Base-by-base conservation (phyloP, 2,888 invertebrate genomes). In the Drymonia ruficornis region DNA sequence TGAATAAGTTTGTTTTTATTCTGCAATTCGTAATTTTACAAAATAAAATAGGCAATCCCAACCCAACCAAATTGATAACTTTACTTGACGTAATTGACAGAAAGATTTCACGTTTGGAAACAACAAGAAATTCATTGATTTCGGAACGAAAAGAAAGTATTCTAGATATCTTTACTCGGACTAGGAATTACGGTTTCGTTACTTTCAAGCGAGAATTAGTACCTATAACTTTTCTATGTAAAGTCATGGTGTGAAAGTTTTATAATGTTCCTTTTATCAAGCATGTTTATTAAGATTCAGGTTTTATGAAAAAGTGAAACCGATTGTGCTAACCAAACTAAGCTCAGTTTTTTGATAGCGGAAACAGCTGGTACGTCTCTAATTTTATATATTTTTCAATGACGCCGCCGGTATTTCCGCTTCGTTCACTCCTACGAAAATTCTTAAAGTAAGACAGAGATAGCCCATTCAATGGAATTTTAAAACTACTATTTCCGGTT, bases 281-380 rank as follows among this genome's bases (percentile, higher is more conserved):
- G 23, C 23, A n/a, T n/a, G n/a, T n/a, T n/a, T n/a, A n/a, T n/a
- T n/a, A n/a, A n/a, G n/a, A n/a, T n/a, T n/a, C n/a, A n/a, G 23
- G 23, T 23, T 23, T 9, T 31, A 31, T 31, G 31, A 11, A 31
- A 31, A 31, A 11, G 1, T 31, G 11, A 3, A 31, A 31, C 11
- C 11, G 11, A n/a, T n/a, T n/a, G n/a, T n/a, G n/a, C n/a, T n/a
- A n/a, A n/a, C n/a, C n/a, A n/a, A n/a, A n/a, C n/a, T n/a, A n/a
- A n/a, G n/a, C n/a, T 1, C 8, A 9, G 9, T 11, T 31, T 8
- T 31, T 31, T 31, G 3, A 31, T 1, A 31, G 11, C 31, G 75
- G 78, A 80, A 80, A 76, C 80, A 77, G 78, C 76, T 78, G 78
- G 71, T 72, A 77, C 77, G 72, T 77, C 78, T 73, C 70, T 70